Conservation (phyloP, 2,113 vertebrate genomes). For the Athene cunicularia region DNA sequence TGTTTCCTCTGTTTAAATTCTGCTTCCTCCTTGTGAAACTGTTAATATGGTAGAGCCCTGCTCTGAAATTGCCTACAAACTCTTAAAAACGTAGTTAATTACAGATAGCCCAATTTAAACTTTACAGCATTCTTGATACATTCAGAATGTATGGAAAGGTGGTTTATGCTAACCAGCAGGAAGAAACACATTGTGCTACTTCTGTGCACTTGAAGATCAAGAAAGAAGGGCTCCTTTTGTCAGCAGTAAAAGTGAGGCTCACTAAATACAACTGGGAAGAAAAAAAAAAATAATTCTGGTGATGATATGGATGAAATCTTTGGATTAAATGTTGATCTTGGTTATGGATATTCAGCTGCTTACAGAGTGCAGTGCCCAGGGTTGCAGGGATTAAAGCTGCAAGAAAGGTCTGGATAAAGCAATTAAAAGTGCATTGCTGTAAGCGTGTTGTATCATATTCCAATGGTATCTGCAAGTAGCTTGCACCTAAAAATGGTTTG, state of each 20-base stretch:
- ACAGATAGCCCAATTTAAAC: constrained; percentile 76
- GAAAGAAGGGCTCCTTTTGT: background rate
- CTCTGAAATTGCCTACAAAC: constrained; percentile 73
- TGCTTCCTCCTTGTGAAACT: constrained; percentile 77
- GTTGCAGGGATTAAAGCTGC: background rate
- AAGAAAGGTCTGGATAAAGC: background rate
- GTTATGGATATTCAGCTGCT: background rate
- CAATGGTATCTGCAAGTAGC: background rate
- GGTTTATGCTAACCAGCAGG: constrained; percentile 33
- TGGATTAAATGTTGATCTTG: background rate
- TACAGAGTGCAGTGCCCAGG: background rate
- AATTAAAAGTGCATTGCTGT: background rate
- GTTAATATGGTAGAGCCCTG: constrained; percentile 65
- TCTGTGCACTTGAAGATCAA: background rate
- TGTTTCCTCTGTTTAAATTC: constrained; percentile 73
- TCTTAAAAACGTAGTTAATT: constrained; percentile 77
- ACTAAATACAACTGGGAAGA: background rate
- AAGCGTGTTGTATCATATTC: background rate
- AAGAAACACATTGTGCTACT: background rate
- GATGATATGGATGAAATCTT: background rate
- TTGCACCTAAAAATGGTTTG: background rate
- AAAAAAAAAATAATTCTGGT: background rate
- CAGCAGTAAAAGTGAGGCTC: background rate
- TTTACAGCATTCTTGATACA: constrained; percentile 72
- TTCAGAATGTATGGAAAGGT: constrained; percentile 27